These are phyloP conservation scores for Ceratitis capitata DNA, from an alignment of 1,140 invertebrate species.

Conservation along the genomic window DNA sequence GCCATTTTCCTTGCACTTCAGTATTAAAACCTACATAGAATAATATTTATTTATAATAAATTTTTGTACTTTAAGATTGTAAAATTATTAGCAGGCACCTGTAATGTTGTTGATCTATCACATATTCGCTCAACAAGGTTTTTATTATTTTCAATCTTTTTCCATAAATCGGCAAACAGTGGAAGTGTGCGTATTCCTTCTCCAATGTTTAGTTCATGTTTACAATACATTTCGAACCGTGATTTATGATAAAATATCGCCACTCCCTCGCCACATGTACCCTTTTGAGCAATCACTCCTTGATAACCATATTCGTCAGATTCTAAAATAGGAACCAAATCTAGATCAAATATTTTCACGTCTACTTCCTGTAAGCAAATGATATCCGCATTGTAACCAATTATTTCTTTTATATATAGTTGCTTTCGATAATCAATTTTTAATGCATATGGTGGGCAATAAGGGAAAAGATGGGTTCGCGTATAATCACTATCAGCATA, in stretches of 20 bases:
- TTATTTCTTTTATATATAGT: constrained; percentile 83
- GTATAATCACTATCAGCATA: constrained; percentile 86
- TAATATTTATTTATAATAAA: not conserved
- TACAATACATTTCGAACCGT: constrained; percentile 70
- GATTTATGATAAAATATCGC: constrained; percentile 78
- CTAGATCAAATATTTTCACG: constrained; percentile 77
- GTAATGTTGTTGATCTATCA: constrained; percentile 72
- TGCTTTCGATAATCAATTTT: constrained; percentile 87
- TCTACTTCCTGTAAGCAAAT: constrained; percentile 95
- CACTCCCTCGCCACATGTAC: constrained; percentile 80
- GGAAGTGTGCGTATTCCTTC: constrained; percentile 69
- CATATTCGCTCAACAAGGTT: constrained; percentile 71
- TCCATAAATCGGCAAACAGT: constrained; percentile 71
- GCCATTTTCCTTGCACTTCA: constrained; percentile 71
- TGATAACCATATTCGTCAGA: constrained; percentile 69
- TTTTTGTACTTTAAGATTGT: not conserved
- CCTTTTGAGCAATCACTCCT: constrained; percentile 76
- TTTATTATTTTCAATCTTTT: constrained; percentile 71
- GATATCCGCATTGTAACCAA: constrained; percentile 90
- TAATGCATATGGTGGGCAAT: constrained; percentile 82
- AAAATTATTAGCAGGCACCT: constrained; percentile 54
- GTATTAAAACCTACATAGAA: constrained; percentile 64
- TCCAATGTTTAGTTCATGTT: constrained; percentile 69
- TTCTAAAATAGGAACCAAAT: constrained; percentile 74
- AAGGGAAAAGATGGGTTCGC: constrained; percentile 77